These are phyloP conservation scores for Adelosebastes latens DNA, from an alignment of 2,797 vertebrate genomes.

Conservation along the genomic window DNA sequence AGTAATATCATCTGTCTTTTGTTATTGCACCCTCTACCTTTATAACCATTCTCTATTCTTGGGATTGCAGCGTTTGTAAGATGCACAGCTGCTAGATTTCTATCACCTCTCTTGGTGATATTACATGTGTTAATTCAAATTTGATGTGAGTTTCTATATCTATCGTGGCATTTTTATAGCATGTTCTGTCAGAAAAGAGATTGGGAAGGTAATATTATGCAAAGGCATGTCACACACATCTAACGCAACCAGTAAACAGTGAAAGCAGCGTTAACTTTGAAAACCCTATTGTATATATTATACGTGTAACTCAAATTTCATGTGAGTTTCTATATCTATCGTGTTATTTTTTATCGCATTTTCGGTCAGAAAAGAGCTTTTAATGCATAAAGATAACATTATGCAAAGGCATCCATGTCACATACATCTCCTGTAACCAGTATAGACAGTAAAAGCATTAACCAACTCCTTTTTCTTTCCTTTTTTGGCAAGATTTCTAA, in stretches of 20 bases:
- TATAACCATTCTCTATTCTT: neutral
- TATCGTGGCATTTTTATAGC: neutral
- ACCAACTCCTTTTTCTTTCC: no score
- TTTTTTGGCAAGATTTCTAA: no score
- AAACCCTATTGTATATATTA: no score
- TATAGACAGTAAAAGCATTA: no score
- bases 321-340: no score
- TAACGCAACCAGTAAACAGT: no score
- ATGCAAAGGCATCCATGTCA: no score
- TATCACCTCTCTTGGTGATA: neutral
- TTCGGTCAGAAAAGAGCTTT: fast-evolving
- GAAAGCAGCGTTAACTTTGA: no score
- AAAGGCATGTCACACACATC: neutral
- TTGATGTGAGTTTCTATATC: neutral
- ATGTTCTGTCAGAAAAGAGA: neutral
- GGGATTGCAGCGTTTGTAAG: neutral
- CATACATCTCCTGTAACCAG: neutral
- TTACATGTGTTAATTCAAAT: no score
- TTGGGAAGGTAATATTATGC: neutral
- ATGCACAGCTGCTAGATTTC: neutral
- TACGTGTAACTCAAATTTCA: no score
- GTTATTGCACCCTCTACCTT: neutral
- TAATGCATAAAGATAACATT: no score
- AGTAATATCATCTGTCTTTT: neutral
- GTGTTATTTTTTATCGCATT: no score